Conservation (phyloP, 2,797 vertebrate genomes). For the Rhadinocentrus ornatus region DNA sequence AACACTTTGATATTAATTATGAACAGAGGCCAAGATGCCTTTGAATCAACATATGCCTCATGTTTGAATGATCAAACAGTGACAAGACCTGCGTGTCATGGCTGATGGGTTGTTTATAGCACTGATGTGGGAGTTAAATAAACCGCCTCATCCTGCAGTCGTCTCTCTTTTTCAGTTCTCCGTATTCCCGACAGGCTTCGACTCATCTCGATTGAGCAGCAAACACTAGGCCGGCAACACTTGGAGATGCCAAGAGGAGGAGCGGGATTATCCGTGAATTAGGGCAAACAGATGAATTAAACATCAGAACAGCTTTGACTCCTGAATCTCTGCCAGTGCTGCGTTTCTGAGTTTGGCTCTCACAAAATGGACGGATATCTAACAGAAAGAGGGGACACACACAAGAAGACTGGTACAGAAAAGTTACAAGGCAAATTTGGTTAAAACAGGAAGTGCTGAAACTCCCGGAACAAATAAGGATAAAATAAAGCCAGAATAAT, state of each 20-base stretch:
- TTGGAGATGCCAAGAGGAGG: conserved; percentile 8
- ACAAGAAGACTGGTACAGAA: too few species aligned
- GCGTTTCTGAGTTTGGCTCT: conserved; percentile 3
- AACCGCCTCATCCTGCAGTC: not conserved
- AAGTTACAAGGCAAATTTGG: too few species aligned
- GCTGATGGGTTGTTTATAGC: conserved; percentile 52
- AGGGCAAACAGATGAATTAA: conserved; percentile 66
- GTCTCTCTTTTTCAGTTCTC: not conserved
- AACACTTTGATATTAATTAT: conserved; percentile 36
- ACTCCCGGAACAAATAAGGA: too few species aligned
- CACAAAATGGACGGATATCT: conserved; percentile 20
- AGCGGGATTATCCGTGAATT: conserved; percentile 36
- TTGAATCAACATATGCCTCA: conserved; percentile 48
- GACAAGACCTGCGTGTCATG: conserved; percentile 27
- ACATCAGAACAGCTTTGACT: conserved; percentile 48
- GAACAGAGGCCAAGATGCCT: conserved; percentile 41
- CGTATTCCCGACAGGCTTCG: not conserved
- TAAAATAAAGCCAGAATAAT: not conserved
- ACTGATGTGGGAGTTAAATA: conserved; percentile 29
- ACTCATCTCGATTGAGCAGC: conserved; percentile 1
- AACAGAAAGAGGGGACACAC: not conserved
- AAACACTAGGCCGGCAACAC: conserved; percentile 18
- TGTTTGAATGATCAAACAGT: conserved; percentile 59
- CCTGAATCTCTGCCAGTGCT: not conserved
- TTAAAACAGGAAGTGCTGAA: conserved; percentile 53